Base-by-base conservation (phyloP, 2,888 invertebrate genomes). In the Pilophorus perplexus region DNA sequence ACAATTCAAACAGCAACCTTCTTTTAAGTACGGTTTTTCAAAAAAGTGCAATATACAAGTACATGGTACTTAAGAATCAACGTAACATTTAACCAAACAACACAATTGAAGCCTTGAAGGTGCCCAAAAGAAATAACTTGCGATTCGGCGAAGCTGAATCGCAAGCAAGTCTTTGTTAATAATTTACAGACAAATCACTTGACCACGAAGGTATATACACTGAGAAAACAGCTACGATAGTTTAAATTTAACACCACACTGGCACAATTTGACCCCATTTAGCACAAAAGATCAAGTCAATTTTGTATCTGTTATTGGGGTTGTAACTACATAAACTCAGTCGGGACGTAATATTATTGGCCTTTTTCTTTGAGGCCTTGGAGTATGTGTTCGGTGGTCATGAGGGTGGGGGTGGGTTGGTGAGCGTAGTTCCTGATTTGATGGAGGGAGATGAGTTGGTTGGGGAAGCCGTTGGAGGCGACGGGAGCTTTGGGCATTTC, bases 381-480 rank as follows among this genome's bases (percentile, higher is more conserved):
- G 66, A 74, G 71, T 46, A 74, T 70, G 68, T 74, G 74, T 60
- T 74, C 74, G 50, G 73, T 71, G 68, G 72, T 71, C 71, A 74
- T 72, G 50, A 73, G 68, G 64, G 73, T 70, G 38, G 85, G 82
- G 71, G 89, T 86, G 69, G 93, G 93, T 76, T 93, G 93, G 77
- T 93, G 93, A 70, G 93, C 92, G 79, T 94, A 96, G 79, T 95
- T 95, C 78, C 95, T 85, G 75, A 96, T 96, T 81, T 96, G 95
- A 79, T 96, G 95, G 73, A 96, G 83, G 73, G 94, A 93, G 79
- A 94, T 94, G 79, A 94, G 82, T 79, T 94, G 93, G 78, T 93
- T 93, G 68, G 93, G 93, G 79, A 94, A 93, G 55, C 82, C 80
- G 75, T 81, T 81, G 68, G 84, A 80, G 67, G 86, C 84, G 71